These are phyloP conservation scores for Zonitis immaculata DNA, from an alignment of 2,888 invertebrate species.

Conservation along the genomic window DNA sequence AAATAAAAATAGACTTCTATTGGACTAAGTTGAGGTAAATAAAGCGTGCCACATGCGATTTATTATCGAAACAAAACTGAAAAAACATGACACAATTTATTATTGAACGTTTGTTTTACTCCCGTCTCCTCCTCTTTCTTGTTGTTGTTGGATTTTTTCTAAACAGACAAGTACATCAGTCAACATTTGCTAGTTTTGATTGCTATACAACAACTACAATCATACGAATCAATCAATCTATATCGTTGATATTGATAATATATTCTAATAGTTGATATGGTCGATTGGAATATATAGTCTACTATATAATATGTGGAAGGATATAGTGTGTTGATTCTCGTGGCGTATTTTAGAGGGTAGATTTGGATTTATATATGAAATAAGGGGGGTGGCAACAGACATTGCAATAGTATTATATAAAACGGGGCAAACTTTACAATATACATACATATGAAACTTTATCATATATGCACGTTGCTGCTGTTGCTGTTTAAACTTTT, in stretches of 20 bases:
- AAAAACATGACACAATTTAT: constrained; percentile 41
- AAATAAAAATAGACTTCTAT: constrained; percentile 5
- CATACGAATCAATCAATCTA: constrained; percentile 3
- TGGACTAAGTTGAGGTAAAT: no score
- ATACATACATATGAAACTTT: no score
- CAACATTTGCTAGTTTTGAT: constrained; percentile 47
- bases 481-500: background rate
- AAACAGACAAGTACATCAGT: constrained; percentile 49
- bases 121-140: constrained; percentile 24
- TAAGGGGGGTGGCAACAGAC: no score
- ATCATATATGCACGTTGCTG: constrained; percentile 1
- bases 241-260: background rate
- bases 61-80: constrained; percentile 36
- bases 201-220: constrained; percentile 30
- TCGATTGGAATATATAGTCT: no score
- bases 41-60: constrained; percentile 41
- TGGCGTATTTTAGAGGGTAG: background rate
- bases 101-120: background rate
- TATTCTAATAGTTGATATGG: background rate
- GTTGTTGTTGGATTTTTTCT: no score
- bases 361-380: background rate
- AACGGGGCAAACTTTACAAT: no score
- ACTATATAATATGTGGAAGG: no score
- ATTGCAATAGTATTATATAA: no score
- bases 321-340: background rate